Percentiles rank a stretch among this genome's conserved stretches.
phyloP scores from a whole-genome alignment of 2,888 invertebrate genomes.

The Melanchra persicariae region DNA sequence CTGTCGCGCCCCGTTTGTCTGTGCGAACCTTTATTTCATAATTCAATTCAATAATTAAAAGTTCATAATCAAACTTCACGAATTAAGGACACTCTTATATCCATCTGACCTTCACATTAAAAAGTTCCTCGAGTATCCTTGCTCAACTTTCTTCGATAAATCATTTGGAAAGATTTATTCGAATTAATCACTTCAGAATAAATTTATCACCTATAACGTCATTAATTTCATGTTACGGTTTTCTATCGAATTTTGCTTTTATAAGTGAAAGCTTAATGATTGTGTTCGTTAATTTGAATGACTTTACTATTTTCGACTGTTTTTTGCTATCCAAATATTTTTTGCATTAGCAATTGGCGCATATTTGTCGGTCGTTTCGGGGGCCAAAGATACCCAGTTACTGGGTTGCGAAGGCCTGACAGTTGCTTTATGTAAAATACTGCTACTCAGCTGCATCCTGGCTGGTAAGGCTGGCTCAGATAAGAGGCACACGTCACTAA shows the following conservation, averaged over 20 bases:
- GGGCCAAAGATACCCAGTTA: background rate
- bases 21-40: background rate
- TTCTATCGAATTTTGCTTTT: conserved; percentile 43
- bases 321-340: conserved; percentile 12
- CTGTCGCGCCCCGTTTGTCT: background rate
- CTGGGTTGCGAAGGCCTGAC: background rate
- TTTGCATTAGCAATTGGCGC: background rate
- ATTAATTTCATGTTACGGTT: conserved; percentile 42
- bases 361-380: background rate
- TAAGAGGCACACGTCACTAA: no score
- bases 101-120: conserved; percentile 26
- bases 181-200: conserved; percentile 38
- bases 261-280: conserved; percentile 44
- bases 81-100: conserved; percentile 24
- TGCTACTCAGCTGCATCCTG: background rate
- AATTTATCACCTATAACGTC: conserved; percentile 29
- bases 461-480: no score
- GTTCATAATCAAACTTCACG: conserved; percentile 13
- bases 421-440: background rate
- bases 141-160: conserved; percentile 43
- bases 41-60: conserved; percentile 31
- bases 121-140: conserved; percentile 17
- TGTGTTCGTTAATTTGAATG: conserved; percentile 49
- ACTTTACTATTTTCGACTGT: conserved; percentile 40
- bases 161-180: conserved; percentile 30